Percentiles rank a stretch among this genome's conserved stretches.
Evolutionary conservation across 1,140 invertebrate species (phyloP).

Genomic region (Saccostrea glomerata): DNA sequence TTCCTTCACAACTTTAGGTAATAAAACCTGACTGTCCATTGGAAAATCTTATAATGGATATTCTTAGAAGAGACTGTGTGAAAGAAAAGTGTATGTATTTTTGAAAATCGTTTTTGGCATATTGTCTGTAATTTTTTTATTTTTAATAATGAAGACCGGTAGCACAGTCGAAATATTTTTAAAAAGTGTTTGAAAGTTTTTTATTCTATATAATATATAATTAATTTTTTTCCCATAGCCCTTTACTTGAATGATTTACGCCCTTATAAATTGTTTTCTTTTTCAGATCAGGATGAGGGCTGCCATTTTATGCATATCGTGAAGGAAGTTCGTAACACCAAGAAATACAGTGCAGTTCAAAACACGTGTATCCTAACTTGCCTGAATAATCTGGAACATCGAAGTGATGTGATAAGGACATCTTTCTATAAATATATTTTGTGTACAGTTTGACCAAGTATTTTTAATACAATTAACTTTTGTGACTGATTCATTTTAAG

Average conservation of each 20-base stretch:
- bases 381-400: conserved; percentile 34
- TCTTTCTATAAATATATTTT: not conserved
- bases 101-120: not conserved
- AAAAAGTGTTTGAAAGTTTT: too few species aligned
- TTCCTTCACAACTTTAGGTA: conserved; percentile 17
- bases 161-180: too few species aligned
- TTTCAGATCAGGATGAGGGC: conserved; percentile 20
- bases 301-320: conserved; percentile 35
- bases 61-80: conserved; percentile 23
- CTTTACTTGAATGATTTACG: too few species aligned
- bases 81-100: conserved; percentile 36
- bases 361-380: conserved; percentile 8
- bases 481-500: too few species aligned
- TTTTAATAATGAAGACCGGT: too few species aligned
- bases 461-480: too few species aligned
- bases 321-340: conserved; percentile 20
- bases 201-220: too few species aligned
- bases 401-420: conserved; percentile 38
- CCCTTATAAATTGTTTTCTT: not conserved
- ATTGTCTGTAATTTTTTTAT: too few species aligned
- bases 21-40: not conserved
- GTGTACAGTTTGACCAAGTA: not conserved
- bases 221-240: too few species aligned
- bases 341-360: conserved; percentile 31
- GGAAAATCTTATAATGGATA: conserved; percentile 12